Evolutionary conservation across 2,888 invertebrate genomes (phyloP), one percentile per base, ranked within the genome.

Genomic region (Gasteruption jaculator): DNA sequence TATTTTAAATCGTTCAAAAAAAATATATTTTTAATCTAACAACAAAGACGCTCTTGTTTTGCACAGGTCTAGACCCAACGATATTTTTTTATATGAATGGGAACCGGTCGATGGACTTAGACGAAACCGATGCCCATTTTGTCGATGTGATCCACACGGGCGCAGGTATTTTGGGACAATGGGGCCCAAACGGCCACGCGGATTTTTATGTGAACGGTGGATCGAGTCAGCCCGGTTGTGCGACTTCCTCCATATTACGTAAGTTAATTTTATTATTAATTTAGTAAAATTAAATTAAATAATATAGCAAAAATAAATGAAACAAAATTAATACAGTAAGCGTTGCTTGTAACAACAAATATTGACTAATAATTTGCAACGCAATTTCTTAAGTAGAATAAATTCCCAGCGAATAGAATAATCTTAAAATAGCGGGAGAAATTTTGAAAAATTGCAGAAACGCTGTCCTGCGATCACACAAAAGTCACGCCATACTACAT

Each of bases 401-500:
- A 12, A 4, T 31, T 31, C 14, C 10, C 4, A 4, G 16, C 10
- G 4, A 7, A 5, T 11, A 31, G 10, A 31, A 4, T 31, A 21
- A 11, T 38, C 22, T 14, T 3, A 19, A 20, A 14, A 6, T 41
- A 3, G 12, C 21, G 24, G 12, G 31, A 10, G 12, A 33, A 8
- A 19, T 27, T 38, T 4, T 41, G 21, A 16, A 20, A 37, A 37
- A 31, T 71, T 73, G 12, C 70, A 90, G 90, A 88, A 76, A 90
- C 90, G 0, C 72, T 91, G 45, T 86, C 91, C 18, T 91, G 91
- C 68, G 91, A 91, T 68, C 91, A 91, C 65, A 91, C 90, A 5
- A 89, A 88, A 74, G 91, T 91, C 45, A 90, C 91, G 3, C 91
- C 91, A 7, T 90, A 89, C 67, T 91, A 90, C 67, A 89, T 91